Evolutionary conservation across 2,888 invertebrate genomes (phyloP).

Genomic region (Dolomedes plantarius): DNA sequence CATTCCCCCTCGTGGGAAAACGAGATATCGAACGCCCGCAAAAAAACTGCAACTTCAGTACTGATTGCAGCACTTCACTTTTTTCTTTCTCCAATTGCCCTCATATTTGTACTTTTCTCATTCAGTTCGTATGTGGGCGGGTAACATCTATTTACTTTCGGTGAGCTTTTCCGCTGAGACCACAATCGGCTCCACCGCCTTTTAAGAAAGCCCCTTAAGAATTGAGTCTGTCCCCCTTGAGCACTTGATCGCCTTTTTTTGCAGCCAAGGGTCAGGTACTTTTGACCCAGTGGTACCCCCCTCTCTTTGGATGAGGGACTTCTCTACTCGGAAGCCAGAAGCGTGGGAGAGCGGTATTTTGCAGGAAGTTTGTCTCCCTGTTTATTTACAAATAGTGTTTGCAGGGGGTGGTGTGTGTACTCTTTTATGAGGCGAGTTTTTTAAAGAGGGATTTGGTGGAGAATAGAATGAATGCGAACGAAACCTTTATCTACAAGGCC

Average conservation of each 20-base stretch:
- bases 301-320: not conserved
- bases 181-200: constrained; percentile 45
- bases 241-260: constrained; percentile 48
- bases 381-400: constrained; percentile 54
- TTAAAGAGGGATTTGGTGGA: not conserved
- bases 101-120: constrained; percentile 8
- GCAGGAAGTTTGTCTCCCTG: constrained; percentile 53
- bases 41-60: not conserved
- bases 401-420: constrained; percentile 15
- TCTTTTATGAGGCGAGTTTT: constrained; percentile 6
- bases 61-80: constrained; percentile 33
- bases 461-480: not conserved
- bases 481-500: too few relatives aligned
- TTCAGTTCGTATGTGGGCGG: constrained; percentile 37
- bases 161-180: constrained; percentile 15
- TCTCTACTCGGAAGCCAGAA: constrained; percentile 2
- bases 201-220: not conserved
- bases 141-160: constrained; percentile 11
- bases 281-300: constrained; percentile 38
- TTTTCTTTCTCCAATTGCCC: constrained; percentile 39
- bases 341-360: constrained; percentile 42
- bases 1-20: constrained; percentile 6
- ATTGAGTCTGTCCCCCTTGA: not conserved
- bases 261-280: constrained; percentile 53
- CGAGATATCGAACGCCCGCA: not conserved